Conservation (phyloP, 2,797 vertebrate species). For the Pantherophis alleghaniensis region DNA sequence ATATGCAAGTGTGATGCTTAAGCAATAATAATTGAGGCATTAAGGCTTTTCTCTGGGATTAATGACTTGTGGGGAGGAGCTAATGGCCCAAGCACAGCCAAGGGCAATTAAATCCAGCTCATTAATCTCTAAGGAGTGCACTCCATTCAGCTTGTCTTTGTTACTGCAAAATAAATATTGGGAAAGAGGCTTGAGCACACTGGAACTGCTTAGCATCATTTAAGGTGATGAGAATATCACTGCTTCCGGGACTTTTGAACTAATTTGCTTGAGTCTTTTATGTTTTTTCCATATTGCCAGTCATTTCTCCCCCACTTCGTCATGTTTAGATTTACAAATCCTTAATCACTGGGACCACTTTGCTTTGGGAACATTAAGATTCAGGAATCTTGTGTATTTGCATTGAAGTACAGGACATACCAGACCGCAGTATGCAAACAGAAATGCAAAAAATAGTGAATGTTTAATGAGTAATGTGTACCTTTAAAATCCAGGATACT, state of each 20-base stretch:
- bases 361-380: neutral
- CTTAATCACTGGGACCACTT: neutral
- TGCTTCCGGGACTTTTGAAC: neutral
- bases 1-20: constrained; percentile 56
- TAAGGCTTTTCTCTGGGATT: constrained; percentile 62
- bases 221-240: neutral
- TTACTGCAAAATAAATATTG: constrained; percentile 63
- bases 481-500: neutral
- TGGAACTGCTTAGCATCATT: neutral
- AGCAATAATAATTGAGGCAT: constrained; percentile 61
- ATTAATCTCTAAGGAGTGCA: constrained; percentile 58
- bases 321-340: neutral
- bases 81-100: constrained; percentile 60
- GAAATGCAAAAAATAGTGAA: neutral
- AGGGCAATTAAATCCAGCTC: constrained; percentile 62
- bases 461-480: neutral
- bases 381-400: neutral
- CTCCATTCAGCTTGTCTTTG: constrained; percentile 54
- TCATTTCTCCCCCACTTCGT: neutral
- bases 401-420: neutral
- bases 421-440: too few species aligned
- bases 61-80: constrained; percentile 62
- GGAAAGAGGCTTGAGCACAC: constrained; percentile 39
- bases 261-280: neutral
- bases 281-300: neutral